Conservation (phyloP, 1,140 invertebrate species). For the Drosophila bifasciata region DNA sequence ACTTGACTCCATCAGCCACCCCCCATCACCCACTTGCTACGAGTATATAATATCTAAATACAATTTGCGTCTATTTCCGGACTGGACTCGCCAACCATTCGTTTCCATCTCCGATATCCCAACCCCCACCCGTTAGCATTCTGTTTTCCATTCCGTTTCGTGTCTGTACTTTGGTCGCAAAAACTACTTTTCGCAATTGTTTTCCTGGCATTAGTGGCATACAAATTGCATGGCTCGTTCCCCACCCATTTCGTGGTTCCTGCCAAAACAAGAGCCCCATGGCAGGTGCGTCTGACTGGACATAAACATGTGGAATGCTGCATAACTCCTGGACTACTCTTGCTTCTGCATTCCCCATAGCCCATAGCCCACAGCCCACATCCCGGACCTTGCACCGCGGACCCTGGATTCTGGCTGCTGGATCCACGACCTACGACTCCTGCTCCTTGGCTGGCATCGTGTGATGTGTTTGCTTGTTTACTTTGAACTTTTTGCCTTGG, state of each 20-base stretch:
- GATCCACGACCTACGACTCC: neutral
- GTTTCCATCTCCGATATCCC: conserved; percentile 1
- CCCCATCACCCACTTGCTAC: conserved; percentile 24
- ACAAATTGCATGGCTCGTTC: conserved; percentile 55
- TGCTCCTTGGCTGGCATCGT: conserved; percentile 39
- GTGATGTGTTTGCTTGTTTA: conserved; percentile 82
- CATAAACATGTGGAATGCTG: conserved; percentile 82
- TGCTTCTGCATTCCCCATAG: too few relatives aligned
- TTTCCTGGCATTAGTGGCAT: conserved; percentile 70
- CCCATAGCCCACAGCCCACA: too few relatives aligned
- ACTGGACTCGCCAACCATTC: neutral
- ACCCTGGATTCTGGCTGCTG: conserved; percentile 8
- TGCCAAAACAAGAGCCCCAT: conserved; percentile 57
- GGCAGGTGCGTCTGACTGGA: conserved; percentile 76
- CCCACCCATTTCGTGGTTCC: conserved; percentile 34
- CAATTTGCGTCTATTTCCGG: conserved; percentile 48
- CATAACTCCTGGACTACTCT: conserved; percentile 54
- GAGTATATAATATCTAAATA: conserved; percentile 50
- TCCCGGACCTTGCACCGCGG: conserved; percentile 18
- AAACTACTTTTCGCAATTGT: conserved; percentile 82
- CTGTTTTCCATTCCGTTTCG: conserved; percentile 37
- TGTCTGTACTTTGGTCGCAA: conserved; percentile 55
- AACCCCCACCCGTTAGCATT: conserved; percentile 57
- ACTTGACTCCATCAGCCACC: neutral
- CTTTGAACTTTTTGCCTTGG: conserved; percentile 66